Evolutionary conservation across 2,888 invertebrate genomes (phyloP), one percentile per base, ranked within the genome.

Genomic region (Lasius fuliginosus): DNA sequence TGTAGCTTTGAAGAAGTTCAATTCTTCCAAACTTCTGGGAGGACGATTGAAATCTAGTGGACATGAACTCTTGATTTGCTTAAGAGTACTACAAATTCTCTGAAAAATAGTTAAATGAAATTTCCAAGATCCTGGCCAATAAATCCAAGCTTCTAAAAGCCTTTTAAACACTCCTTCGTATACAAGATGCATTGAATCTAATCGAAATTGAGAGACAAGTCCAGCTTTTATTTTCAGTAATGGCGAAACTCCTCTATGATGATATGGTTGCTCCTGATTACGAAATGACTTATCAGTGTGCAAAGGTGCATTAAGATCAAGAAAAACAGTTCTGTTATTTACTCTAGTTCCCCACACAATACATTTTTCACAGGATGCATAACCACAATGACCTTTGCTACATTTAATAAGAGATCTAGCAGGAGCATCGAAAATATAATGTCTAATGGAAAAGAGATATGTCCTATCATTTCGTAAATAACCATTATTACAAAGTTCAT

Each of bases 301-400:
- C 6, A 56, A 8, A 56, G 56, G 56, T 56, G n/a, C n/a, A 56
- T 56, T 56, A 56, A 56, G 56, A 56, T 56, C 56, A n/a, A 56
- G n/a, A 9, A 9, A 56, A 56, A n/a, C 18, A 9, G n/a, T 56
- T n/a, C 56, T 56, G 56, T 56, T n/a, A 56, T n/a, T 56, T 56
- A n/a, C 18, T 23, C 23, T 23, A 23, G 9, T 23, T 56, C 56
- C n/a, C 23, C 23, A 23, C 23, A 23, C 23, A 23, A 23, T 23
- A 23, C 23, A 23, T 23, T 23, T 23, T 23, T n/a, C 9, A 56
- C 56, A 56, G 6, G 56, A 56, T 56, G 56, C 56, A n/a, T 56
- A 56, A 56, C 56, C 56, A n/a, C n/a, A 56, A 3, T 56, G 23
- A n/a, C 56, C 56, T 56, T 9, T n/a, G 18, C 56, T n/a, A 56